A percentile compares a stretch with the other conserved stretches of the same genome.
Evolutionary conservation across 2,797 vertebrate genomes (phyloP).

Genomic region (Pipistrellus kuhlii): DNA sequence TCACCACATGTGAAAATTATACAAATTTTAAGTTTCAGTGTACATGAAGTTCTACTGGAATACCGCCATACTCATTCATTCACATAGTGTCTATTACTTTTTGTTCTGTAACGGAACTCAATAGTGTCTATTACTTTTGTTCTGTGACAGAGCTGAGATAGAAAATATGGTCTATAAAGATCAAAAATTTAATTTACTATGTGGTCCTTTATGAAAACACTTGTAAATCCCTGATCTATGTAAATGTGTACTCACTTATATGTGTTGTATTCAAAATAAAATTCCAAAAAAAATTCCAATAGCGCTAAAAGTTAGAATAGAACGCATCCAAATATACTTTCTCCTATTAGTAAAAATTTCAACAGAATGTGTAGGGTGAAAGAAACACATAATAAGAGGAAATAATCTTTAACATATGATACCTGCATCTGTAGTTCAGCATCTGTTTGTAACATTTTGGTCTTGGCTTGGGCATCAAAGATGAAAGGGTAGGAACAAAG

Average conservation of each 20-base stretch:
- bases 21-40: conserved; percentile 36
- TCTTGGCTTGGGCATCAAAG: conserved; percentile 98
- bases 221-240: neutral
- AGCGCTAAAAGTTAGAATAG: conserved; percentile 32
- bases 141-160: neutral
- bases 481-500: conserved; percentile 99
- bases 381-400: neutral
- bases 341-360: conserved; percentile 21
- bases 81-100: neutral
- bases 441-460: conserved; percentile 98
- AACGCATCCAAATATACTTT: neutral
- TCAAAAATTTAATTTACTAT: neutral
- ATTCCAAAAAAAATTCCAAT: neutral
- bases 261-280: neutral
- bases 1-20: neutral
- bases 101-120: neutral
- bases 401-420: conserved; percentile 41
- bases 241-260: neutral
- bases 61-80: neutral
- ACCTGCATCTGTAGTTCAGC: conserved; percentile 99
- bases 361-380: neutral
- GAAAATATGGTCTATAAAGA: neutral
- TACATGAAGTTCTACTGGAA: neutral
- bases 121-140: neutral
- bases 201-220: neutral